Evolutionary conservation across 2,797 vertebrate species (phyloP), one percentile per base, ranked within the genome.

Genomic region (Paedocypris micromegethes): DNA sequence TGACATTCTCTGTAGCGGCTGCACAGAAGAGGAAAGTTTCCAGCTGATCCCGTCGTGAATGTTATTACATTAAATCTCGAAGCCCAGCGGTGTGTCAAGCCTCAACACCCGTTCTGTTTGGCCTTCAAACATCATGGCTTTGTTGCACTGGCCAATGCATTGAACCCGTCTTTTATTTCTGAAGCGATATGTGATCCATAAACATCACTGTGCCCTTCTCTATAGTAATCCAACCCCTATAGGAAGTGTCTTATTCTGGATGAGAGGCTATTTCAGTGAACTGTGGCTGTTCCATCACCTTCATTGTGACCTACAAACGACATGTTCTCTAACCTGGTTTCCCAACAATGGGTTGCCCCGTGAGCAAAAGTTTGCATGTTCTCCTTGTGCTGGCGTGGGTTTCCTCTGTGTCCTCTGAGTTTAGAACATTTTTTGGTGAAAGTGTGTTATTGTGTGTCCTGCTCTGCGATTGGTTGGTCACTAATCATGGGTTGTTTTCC

Each of bases 141-240:
- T 61, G 58, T 55, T 3, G 7, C 40, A 55, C 8, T 48, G 49
- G 9, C 37, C 3, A n/a, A 81, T 74, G 63, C 58, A 39, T 52
- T 76, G 52, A 4, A 65, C 73, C 74, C 63, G 55, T 56, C 74
- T 77, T 58, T 73, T 78, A 56, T 65, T 61, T 68, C 49, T 78
- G 59, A 83, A 82, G 79, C 73, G 74, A 73, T 72, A 78, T 75
- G 76, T 48, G 68, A 77, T 72, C 63, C 51, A 55, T 5, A 63
- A 68, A 62, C 41, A 42, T 42, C 5, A 4, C 55, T 9, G 54
- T 44, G 62, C 54, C 6, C 8, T 56, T 66, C 40, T 3, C 59
- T 57, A 38, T 2, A 57, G 42, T 54, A 58, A 64, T 49, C 49
- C 49, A 40, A 66, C 6, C 61, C 43, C 38, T 38, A 38, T 47